Conservation (phyloP, 2,113 vertebrate genomes). For the Lathamus discolor region DNA sequence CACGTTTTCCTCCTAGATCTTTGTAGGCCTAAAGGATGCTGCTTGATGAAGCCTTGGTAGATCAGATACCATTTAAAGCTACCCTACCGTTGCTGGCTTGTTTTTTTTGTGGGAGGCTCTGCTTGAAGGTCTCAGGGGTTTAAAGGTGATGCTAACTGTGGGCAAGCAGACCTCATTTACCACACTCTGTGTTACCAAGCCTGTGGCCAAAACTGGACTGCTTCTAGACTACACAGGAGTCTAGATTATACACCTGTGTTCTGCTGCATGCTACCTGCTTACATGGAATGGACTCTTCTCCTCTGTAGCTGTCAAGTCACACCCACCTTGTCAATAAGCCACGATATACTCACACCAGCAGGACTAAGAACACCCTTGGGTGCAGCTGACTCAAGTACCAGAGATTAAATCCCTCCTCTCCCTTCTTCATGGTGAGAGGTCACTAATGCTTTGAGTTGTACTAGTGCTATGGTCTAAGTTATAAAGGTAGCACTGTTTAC, state of each 20-base stretch:
- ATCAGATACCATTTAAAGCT: neutral
- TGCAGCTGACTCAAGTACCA: neutral
- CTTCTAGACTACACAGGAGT: neutral
- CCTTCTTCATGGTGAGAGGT: neutral
- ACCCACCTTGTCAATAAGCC: neutral
- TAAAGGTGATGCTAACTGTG: accelerated
- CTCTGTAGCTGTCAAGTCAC: neutral
- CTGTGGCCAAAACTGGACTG: neutral
- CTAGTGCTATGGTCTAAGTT: neutral
- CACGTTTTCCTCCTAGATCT: neutral
- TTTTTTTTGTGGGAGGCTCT: neutral
- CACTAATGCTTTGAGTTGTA: neutral
- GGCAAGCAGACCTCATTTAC: accelerated
- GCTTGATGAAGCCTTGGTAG: neutral
- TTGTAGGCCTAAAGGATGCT: accelerated
- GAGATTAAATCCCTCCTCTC: neutral
- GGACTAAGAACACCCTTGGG: neutral
- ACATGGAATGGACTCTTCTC: accelerated
- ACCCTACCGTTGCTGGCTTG: neutral
- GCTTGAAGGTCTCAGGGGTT: neutral
- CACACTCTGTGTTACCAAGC: accelerated
- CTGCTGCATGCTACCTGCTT: neutral
- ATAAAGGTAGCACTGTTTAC: neutral
- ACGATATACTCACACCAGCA: neutral
- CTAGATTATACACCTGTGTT: no score